Percentiles rank a stretch among this genome's conserved stretches.
Conservation (phyloP, 2,797 vertebrate genomes). For the Gila robusta region DNA sequence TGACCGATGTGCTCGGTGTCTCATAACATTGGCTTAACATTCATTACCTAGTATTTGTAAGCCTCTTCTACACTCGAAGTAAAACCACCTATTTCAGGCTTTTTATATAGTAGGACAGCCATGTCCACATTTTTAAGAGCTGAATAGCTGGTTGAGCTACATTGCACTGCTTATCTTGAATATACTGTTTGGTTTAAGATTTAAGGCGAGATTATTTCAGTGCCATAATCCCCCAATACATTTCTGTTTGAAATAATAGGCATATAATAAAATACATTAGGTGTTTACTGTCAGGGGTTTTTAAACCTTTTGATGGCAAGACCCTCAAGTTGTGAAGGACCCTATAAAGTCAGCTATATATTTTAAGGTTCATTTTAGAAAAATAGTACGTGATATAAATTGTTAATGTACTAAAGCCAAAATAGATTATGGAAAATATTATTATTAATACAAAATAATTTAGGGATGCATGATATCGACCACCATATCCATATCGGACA, state of each 20-base stretch:
- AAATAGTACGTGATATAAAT: neutral
- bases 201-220: neutral
- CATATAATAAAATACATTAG: neutral
- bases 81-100: neutral
- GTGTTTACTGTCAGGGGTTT: neutral
- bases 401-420: neutral
- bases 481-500: too few species aligned
- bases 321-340: neutral
- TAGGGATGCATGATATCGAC: too few species aligned
- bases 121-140: neutral
- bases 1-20: constrained; percentile 7
- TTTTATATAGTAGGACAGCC: constrained; percentile 2
- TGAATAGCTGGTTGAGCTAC: neutral
- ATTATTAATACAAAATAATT: neutral
- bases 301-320: neutral
- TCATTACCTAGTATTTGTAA: neutral
- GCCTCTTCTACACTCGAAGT: neutral
- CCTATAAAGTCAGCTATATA: neutral
- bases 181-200: neutral
- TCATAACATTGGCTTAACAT: neutral
- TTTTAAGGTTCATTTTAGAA: neutral
- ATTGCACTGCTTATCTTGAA: neutral
- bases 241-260: neutral
- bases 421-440: neutral
- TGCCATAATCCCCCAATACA: neutral